Conservation (phyloP, 2,888 invertebrate species). For the Tholera decimalis region DNA sequence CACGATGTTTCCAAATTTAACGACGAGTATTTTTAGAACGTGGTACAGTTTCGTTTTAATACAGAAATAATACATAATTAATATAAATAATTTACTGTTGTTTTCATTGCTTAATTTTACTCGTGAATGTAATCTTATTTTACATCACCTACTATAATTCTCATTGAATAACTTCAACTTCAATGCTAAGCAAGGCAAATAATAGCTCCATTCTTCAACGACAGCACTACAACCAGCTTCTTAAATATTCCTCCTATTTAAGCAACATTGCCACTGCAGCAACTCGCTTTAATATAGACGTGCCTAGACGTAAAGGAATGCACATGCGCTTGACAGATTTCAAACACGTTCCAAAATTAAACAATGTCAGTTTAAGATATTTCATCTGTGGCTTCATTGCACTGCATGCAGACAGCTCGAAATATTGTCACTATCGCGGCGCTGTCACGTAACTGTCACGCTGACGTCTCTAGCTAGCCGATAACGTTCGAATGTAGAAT, state of each 20-base stretch:
- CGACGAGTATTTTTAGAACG: no score
- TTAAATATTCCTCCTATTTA: constrained; percentile 38
- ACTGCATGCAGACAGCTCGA: constrained; percentile 62
- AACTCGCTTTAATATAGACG: constrained; percentile 55
- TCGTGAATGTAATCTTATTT: neutral
- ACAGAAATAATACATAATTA: no score
- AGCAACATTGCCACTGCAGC: constrained; percentile 29
- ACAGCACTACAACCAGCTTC: neutral
- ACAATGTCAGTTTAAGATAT: constrained; percentile 64
- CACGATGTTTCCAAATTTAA: no score
- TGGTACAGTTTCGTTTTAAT: no score
- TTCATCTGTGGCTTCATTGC: constrained; percentile 45
- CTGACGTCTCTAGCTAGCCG: constrained; percentile 43
- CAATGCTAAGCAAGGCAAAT: constrained; percentile 2
- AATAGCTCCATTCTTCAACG: constrained; percentile 10
- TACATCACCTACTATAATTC: neutral
- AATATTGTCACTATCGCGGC: constrained; percentile 66
- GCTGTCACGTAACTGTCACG: constrained; percentile 52
- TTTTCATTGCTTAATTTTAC: no score
- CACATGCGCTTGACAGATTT: constrained; percentile 63
- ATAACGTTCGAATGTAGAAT: constrained; percentile 57
- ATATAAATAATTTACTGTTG: neutral
- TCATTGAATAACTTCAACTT: constrained; percentile 16
- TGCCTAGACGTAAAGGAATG: constrained; percentile 38
- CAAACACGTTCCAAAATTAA: constrained; percentile 65